Evolutionary conservation across 2,888 invertebrate genomes (phyloP), one percentile per base, ranked within the genome.

Genomic region (Tholera decimalis): DNA sequence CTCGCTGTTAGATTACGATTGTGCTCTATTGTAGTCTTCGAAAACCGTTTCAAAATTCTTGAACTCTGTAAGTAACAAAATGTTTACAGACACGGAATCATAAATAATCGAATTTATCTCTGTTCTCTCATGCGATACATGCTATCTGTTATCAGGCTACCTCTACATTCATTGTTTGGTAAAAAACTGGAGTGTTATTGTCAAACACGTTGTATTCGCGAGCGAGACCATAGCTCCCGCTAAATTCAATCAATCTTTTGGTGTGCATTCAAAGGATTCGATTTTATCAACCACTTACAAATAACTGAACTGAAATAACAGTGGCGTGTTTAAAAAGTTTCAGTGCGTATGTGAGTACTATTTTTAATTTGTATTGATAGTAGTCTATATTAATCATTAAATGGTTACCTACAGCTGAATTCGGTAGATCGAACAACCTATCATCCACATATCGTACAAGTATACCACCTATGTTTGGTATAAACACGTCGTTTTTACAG

Each of bases 121-220:
- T 51, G 51, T 55, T 69, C 73, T 77, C 69, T 73, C 66, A 33
- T 58, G 55, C 60, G 77, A 79, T 83, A 78, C 61, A 58, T 71
- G 77, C 78, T 84, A 84, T 83, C 80, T 75, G 77, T 82, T 84
- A 83, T 84, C 84, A 75, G 66, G 37, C 30, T 60, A 59, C 55
- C 60, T 69, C 18, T 51, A 41, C 55, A 26, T 53, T 63, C 72
- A 73, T 75, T 83, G 77, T 82, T 80, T 82, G 80, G 64, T 50
- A 57, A 46, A 65, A 62, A 62, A 66, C 22, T 50, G 22, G 50
- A 60, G 62, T 62, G 55, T 72, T 77, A 74, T 76, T 71, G 69
- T 62, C 43, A 67, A 67, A 69, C 74, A 66, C 33, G 70, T 39
- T 64, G 60, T 69, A 51, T 70, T 65, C 33, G 56, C 53, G 57